Percentiles rank a stretch among this genome's conserved stretches.
These are phyloP conservation scores for Venturia canescens DNA, from an alignment of 1,140 invertebrate species.

Conservation along the genomic window DNA sequence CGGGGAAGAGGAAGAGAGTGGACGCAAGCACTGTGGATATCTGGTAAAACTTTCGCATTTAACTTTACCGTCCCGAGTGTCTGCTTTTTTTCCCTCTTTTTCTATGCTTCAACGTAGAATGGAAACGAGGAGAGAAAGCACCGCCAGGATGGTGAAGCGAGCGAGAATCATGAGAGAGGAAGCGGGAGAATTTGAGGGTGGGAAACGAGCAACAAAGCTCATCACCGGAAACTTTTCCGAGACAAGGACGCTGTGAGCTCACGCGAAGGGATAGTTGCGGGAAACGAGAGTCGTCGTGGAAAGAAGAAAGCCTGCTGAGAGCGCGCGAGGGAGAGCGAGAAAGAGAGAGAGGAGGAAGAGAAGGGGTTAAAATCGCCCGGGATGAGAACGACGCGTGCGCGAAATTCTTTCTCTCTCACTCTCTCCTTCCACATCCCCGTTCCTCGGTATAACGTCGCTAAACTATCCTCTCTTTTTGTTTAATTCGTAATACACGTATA, in stretches of 20 bases:
- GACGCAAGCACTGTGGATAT: conserved; percentile 62
- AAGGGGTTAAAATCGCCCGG: conserved; percentile 45
- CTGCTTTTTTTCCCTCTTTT: neutral
- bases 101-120: neutral
- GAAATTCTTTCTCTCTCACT: conserved; percentile 37
- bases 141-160: conserved; percentile 29
- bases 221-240: conserved; percentile 74
- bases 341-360: conserved; percentile 27
- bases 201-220: conserved; percentile 76
- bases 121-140: conserved; percentile 16
- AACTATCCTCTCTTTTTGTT: conserved; percentile 34
- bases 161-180: neutral
- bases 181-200: conserved; percentile 38
- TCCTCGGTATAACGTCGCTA: conserved; percentile 22
- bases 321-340: too few relatives aligned
- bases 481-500: neutral
- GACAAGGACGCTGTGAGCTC: conserved; percentile 66
- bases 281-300: conserved; percentile 29
- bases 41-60: conserved; percentile 76
- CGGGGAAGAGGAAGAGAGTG: neutral
- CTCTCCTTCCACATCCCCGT: conserved; percentile 11
- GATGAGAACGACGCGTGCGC: conserved; percentile 48
- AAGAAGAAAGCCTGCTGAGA: neutral
- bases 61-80: conserved; percentile 72
- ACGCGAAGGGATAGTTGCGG: conserved; percentile 50